phyloP scores from a whole-genome alignment of 2,113 vertebrate genomes.

The Triplophysa dalaica region DNA sequence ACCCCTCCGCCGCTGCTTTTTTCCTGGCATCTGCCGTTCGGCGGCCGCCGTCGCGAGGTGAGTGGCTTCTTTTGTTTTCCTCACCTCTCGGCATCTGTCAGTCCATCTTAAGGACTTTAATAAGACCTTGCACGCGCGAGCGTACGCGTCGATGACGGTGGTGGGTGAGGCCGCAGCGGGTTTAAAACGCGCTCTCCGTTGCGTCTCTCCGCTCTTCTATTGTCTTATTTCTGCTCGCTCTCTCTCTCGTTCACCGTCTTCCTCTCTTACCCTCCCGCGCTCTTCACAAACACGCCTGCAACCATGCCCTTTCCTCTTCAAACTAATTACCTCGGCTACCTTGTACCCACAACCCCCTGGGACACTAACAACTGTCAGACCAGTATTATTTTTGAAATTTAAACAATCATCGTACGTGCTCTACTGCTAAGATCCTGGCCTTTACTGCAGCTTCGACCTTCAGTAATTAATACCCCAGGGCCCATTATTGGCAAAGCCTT shows the following conservation, averaged over 20 bases:
- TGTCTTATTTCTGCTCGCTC: conserved; percentile 24
- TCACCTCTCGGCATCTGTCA: conserved; percentile 60
- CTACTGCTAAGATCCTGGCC: conserved; percentile 81
- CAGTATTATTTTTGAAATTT: conserved; percentile 85
- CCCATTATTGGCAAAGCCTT: conserved; percentile 83
- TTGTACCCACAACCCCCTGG: conserved; percentile 75
- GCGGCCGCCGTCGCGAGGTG: conserved; percentile 52
- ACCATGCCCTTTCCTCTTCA: conserved; percentile 84
- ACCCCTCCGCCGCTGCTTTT: conserved; percentile 51
- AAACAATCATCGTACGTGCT: conserved; percentile 83
- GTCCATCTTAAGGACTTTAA: conserved; percentile 63
- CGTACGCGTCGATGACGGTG: too few species aligned
- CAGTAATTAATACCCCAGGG: conserved; percentile 86
- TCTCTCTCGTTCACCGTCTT: conserved; percentile 31
- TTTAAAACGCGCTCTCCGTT: conserved; percentile 52
- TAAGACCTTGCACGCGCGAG: conserved; percentile 45
- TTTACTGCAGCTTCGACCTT: conserved; percentile 83
- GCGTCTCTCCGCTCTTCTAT: conserved; percentile 32
- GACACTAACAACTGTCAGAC: conserved; percentile 81
- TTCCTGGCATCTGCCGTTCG: conserved; percentile 56
- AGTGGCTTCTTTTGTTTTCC: conserved; percentile 58
- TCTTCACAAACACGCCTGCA: conserved; percentile 77
- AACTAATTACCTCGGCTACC: conserved; percentile 83
- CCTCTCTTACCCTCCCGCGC: conserved; percentile 49
- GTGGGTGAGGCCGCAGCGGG: not conserved